These are phyloP conservation scores for Myopa testacea DNA, from an alignment of 2,888 invertebrate genomes.

Conservation along the genomic window DNA sequence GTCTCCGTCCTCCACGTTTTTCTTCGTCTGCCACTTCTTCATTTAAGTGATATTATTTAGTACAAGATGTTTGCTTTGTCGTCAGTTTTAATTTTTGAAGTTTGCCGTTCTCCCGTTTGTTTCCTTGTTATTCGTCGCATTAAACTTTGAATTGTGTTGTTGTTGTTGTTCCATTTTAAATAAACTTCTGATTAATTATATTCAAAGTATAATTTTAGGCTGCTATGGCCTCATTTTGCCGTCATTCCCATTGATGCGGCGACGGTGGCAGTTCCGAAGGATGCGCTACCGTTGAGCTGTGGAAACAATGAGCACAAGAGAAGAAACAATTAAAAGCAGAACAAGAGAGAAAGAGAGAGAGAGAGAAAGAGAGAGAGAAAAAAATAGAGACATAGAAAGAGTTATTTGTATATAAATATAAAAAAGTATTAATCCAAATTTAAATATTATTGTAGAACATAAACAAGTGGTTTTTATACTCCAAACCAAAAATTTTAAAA, in stretches of 20 bases:
- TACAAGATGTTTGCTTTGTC: no score
- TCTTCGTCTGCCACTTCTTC: no score
- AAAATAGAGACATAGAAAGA: neutral
- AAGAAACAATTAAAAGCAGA: neutral
- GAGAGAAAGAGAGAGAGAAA: constrained; percentile 5
- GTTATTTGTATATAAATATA: no score
- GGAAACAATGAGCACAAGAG: constrained; percentile 32
- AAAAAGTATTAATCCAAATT: no score
- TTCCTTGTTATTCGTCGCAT: neutral
- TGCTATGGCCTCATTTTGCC: constrained; percentile 71
- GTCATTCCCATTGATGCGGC: constrained; percentile 98
- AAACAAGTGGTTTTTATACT: no score
- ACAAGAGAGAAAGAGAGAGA: constrained; percentile 35
- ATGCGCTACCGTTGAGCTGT: constrained; percentile 96
- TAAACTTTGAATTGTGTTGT: neutral
- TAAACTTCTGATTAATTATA: constrained; percentile 48
- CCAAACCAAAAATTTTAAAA: no score
- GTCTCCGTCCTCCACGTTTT: no score
- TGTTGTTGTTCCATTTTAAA: constrained; percentile 19
- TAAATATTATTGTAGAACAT: no score
- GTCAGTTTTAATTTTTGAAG: no score
- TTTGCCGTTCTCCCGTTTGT: no score
- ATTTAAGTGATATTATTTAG: no score
- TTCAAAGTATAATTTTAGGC: constrained; percentile 65
- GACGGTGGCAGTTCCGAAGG: constrained; percentile 98